Base-by-base conservation (phyloP, 2,888 invertebrate species). In the Pseudococcus longispinus region DNA sequence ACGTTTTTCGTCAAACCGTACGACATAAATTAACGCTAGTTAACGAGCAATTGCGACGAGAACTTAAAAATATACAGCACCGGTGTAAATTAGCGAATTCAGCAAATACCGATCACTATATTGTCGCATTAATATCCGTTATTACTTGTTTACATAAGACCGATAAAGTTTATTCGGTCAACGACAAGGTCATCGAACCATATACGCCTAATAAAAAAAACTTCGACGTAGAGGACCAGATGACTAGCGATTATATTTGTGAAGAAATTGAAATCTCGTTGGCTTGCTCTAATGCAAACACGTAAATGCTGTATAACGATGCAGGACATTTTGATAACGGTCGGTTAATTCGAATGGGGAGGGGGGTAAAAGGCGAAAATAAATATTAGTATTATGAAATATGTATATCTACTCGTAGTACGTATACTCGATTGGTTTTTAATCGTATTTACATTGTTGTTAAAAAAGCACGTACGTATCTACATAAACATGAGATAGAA, bases 151-250 rank as follows among this genome's bases (percentile, higher is more conserved):
- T 80, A 80, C 77, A 80, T 80, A 80, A 80, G 20, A 80, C 32
- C 42, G 42, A 42, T 42, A 80, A 80, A 80, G 42, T 80, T 80
- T 80, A 80, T 80, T 80, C 77, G 77, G 42, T 80, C 77, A 80
- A 37, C 77, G 23, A 42, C 77, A 37, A 80, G 77, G 77, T 80
- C 77, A 42, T 80, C 77, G 77, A 80, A 80, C 77, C 42, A 42
- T 15, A 70, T 37, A 74, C 32, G 74, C 32, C 26, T 42, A 70
- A 70, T 70, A 20, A 70, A 70, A 29, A 15, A 29, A 2, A 70
- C 42, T 2, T 42, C 2, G 13, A 51, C 18, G n/a, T n/a, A n/a
- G n/a, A n/a, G 13, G 42, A 9, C 4, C 6, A 42, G 23, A 80
- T 42, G 42, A 80, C 42, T 80, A 20, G 42, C 42, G 37, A 42